Evolutionary conservation across 1,140 invertebrate species (phyloP), one percentile per base, ranked within the genome.

Genomic region (Drosophila subpulchrella): DNA sequence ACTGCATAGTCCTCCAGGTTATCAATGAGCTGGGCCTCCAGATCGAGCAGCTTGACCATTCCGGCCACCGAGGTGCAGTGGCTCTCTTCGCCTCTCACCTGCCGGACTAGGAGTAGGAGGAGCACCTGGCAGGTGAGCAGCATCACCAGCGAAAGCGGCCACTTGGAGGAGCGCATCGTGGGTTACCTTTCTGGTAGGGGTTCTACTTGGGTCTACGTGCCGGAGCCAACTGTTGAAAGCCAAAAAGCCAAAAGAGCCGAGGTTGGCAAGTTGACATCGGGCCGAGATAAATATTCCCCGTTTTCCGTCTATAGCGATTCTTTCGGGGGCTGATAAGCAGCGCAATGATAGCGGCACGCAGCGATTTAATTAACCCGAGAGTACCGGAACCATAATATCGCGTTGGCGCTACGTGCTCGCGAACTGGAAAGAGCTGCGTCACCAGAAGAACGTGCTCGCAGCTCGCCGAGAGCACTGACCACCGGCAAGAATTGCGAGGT

Each of bases 1-100:
- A 94, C 91, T 17, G 99, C 95, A 92, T 97, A 98, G 36, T 95
- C 93, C 75, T 97, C 95, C 44, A 99, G 93, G 50, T 96, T 96
- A 71, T 95, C 94, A 60, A 98, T 96, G 34, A 99, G 95, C 47
- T 96, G 95, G 32, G 94, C 93, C 93, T 99, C 97, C 11, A 97
- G 96, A 72, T 96, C 94, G 27, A 99, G 92, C n/a, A 98, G 93
- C 63, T 96, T 95, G 92, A 98, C 97, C 91, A 99, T 94, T 78
- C 98, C 97, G 4, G 95, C 96, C 77, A 98, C 93, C 6, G 98
- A 97, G 0, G 98, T 98, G 30, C 78, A 81, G 53, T 90, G 77
- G 47, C 90, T 91, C 27, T 70, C 63, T 46, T 89, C 86, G 6
- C 42, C 50, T 1, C 1, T 60, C 6, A 24, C 71, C 15, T 10